Percentiles rank a stretch among this genome's conserved stretches.
These are phyloP conservation scores for Aptenodytes forsteri DNA, from an alignment of 2,113 vertebrate species.

Conservation along the genomic window DNA sequence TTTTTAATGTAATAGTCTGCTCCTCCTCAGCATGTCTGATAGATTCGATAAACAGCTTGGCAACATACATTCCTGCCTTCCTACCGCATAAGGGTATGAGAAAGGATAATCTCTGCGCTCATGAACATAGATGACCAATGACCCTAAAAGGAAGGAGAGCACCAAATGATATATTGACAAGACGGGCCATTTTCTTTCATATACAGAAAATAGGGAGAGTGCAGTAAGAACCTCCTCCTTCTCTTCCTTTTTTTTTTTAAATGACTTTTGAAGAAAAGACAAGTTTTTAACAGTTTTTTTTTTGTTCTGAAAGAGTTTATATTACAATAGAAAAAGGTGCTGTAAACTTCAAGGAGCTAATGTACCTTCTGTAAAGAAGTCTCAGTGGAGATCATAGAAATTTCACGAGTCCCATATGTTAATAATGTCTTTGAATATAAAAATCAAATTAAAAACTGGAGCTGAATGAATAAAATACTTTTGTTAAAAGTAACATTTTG, in stretches of 20 bases:
- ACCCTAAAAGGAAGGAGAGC: conserved; percentile 12
- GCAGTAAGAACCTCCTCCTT: background rate
- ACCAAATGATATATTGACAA: background rate
- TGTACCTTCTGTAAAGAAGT: conserved; percentile 63
- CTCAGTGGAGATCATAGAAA: conserved; percentile 67
- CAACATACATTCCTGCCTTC: background rate
- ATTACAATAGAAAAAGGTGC: conserved; percentile 37
- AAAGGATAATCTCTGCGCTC: conserved; percentile 12
- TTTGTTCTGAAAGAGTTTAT: background rate
- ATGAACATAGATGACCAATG: background rate
- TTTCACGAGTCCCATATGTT: conserved; percentile 70
- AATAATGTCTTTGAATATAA: conserved; percentile 80
- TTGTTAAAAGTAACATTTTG: conserved; percentile 84
- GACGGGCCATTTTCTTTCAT: background rate
- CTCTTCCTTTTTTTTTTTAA: background rate
- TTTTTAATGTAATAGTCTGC: background rate
- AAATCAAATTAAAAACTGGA: conserved; percentile 81
- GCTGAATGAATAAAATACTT: conserved; percentile 79
- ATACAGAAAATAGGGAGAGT: background rate
- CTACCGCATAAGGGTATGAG: background rate
- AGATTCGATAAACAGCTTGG: background rate
- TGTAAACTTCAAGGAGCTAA: conserved; percentile 66
- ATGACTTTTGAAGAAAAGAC: background rate
- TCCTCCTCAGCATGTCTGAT: background rate
- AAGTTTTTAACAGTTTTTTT: background rate